These are phyloP conservation scores for Pedetes capensis DNA, from an alignment of 2,113 vertebrate genomes.

Conservation along the genomic window DNA sequence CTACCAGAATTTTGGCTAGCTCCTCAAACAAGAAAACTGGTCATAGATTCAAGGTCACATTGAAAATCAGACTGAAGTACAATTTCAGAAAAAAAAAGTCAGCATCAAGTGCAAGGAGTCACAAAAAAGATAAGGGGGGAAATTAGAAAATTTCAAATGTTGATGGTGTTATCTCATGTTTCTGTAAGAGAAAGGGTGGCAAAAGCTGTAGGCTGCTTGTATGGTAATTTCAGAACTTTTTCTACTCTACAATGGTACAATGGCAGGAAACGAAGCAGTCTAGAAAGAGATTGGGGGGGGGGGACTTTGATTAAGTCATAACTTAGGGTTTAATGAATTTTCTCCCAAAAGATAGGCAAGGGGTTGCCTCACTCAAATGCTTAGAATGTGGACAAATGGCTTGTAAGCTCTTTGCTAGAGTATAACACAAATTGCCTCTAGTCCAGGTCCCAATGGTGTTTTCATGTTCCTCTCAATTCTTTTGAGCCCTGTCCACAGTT, in stretches of 20 bases:
- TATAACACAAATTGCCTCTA: too few relatives aligned
- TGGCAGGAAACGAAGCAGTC: background rate
- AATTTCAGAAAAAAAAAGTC: background rate
- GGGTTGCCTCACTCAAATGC: too few relatives aligned
- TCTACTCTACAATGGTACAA: background rate
- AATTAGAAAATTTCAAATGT: background rate
- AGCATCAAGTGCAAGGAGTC: background rate
- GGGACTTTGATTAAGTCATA: background rate
- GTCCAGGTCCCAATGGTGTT: too few relatives aligned
- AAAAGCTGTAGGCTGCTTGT: background rate
- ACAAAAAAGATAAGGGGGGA: background rate
- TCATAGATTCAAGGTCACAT: background rate
- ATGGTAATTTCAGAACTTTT: background rate
- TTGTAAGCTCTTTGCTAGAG: too few relatives aligned
- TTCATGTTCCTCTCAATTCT: too few relatives aligned
- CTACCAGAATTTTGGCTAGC: background rate
- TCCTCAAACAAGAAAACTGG: background rate
- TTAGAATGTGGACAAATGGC: too few relatives aligned
- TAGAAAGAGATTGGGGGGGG: background rate
- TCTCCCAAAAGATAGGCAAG: background rate
- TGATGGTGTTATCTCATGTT: background rate
- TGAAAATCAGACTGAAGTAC: background rate
- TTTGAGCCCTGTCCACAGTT: too few relatives aligned
- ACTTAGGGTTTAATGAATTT: background rate
- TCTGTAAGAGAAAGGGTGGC: background rate